Conservation (phyloP, 2,888 invertebrate genomes). For the Nycteola revayana region DNA sequence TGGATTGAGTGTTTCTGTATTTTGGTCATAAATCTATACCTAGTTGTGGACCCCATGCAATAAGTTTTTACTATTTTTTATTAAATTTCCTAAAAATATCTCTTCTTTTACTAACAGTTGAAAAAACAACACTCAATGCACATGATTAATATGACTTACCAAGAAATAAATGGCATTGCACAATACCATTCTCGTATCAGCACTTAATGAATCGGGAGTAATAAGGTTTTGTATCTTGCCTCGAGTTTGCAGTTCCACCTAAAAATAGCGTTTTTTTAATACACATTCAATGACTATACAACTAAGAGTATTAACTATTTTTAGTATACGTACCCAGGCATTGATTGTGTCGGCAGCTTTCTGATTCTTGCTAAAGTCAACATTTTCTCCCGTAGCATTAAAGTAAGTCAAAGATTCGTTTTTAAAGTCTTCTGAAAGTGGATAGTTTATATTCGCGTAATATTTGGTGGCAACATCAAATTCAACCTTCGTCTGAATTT, state of each 20-base stretch:
- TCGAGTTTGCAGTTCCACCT: conserved; percentile 44
- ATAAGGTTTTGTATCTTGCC: conserved; percentile 45
- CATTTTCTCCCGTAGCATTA: conserved; percentile 28
- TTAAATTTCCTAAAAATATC: no score
- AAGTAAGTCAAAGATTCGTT: conserved; percentile 23
- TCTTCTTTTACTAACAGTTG: no score
- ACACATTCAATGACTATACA: no score
- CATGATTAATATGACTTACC: no score
- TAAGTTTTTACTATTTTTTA: no score
- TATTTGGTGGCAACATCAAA: conserved; percentile 32
- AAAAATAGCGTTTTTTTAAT: not conserved
- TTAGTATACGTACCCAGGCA: conserved; percentile 37
- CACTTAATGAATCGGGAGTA: conserved; percentile 26
- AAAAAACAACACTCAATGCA: no score
- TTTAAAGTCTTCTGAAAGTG: conserved; percentile 23
- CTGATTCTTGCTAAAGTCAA: conserved; percentile 32
- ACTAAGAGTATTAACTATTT: no score
- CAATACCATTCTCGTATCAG: conserved; percentile 38
- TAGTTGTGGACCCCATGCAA: no score
- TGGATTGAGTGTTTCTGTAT: no score
- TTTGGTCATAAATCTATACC: no score
- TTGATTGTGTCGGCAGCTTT: conserved; percentile 42
- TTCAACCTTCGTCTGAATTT: conserved; percentile 24
- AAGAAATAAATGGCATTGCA: conserved; percentile 50
- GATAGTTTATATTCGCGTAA: conserved; percentile 22